Evolutionary conservation across 30 jellyfish, hydroid and myxozoan species (phyloP).

Genomic region (Aurelia aurita complex sp. Pacific): DNA sequence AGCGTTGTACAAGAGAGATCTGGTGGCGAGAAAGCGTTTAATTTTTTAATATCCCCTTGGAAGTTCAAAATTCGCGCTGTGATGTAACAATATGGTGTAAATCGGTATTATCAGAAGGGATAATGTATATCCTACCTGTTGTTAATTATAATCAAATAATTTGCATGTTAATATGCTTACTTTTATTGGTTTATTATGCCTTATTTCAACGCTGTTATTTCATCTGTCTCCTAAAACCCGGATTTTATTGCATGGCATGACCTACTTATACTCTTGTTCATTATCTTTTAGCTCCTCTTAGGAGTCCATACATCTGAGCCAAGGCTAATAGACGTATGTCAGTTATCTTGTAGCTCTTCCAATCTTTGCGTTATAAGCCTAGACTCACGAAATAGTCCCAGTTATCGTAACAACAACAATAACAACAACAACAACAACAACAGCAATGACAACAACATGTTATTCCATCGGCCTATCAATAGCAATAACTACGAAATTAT

Average conservation of each 20-base stretch:
- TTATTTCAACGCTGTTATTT: conserved; percentile 61
- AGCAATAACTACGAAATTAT: too few species aligned
- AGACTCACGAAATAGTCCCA: too few species aligned
- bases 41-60: conserved; percentile 7
- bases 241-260: conserved; percentile 43
- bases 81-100: conserved; percentile 38
- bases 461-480: too few species aligned
- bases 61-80: conserved; percentile 20
- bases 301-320: too few species aligned
- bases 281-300: not conserved
- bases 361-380: too few species aligned
- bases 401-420: too few species aligned
- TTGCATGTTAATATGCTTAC: conserved; percentile 58
- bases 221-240: conserved; percentile 42
- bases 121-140: conserved; percentile 46
- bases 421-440: too few species aligned
- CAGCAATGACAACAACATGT: too few species aligned
- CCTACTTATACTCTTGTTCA: conserved; percentile 19
- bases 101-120: conserved; percentile 33
- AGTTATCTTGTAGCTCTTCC: too few species aligned
- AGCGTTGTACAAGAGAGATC: not conserved
- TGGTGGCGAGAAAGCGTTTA: conserved; percentile 9
- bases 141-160: conserved; percentile 45
- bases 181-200: conserved; percentile 66
- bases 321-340: too few species aligned